Evolutionary conservation across 2,113 vertebrate species (phyloP), one percentile per base, ranked within the genome.

Genomic region (Osmerus mordax): DNA sequence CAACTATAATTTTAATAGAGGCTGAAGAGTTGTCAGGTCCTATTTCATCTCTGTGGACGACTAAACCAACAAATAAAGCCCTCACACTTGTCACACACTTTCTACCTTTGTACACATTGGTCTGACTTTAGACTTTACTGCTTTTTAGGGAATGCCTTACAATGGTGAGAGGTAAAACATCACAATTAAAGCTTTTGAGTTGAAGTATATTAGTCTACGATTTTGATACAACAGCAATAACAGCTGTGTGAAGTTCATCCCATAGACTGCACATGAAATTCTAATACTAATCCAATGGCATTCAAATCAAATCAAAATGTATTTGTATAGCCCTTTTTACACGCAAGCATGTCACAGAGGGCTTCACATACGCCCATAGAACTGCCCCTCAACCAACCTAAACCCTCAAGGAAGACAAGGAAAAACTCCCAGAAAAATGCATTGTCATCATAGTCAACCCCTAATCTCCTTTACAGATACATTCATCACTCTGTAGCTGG

Each of bases 371-470:
- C 23, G 23, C 23, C 23, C 23, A 23, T 23, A 23, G 23, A 23
- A 23, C 23, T 23, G 23, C 23, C 23, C 23, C 23, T 23, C 23
- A 23, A 23, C 23, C 23, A 23, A 23, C 23, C 23, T 23, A 23
- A 23, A 23, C 23, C 23, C 23, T 23, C 23, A 23, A 23, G 23
- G 23, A 23, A 23, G 23, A 23, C 23, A 23, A 23, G 23, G 23
- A 23, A 23, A 23, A 23, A 23, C 23, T 23, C 23, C 23, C 23
- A 23, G 23, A 23, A 23, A 23, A 23, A 54, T 65, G 52, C 61
- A 36, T 2, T 72, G 71, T 73, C 71, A 65, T 71, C 60, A 32
- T 65, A 13, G 61, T 63, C 23, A 61, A 53, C 60, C 18, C 28
- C 36, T 72, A 72, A 65, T 55, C 51, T 32, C 52, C 15, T 65